Evolutionary conservation across 2,797 vertebrate species (phyloP).

Genomic region (Delichon dasypus): DNA sequence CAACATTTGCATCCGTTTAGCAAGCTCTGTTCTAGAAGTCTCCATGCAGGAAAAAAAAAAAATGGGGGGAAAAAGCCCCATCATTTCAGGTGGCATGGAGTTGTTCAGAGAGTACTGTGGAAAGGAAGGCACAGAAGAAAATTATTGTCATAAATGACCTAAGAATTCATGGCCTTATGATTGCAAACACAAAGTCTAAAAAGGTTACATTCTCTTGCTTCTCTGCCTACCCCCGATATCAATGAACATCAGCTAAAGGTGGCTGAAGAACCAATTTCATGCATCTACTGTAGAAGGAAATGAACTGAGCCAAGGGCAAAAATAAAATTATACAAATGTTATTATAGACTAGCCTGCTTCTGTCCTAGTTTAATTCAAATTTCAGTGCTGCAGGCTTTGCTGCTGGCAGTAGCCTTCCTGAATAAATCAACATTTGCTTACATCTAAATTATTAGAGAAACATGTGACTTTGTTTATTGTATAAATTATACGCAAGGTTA

Average conservation of each 20-base stretch:
- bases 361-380: constrained; percentile 99
- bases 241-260: constrained; percentile 95
- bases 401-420: constrained; percentile 93
- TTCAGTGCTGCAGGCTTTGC: constrained; percentile 89
- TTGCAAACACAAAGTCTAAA: constrained; percentile 75
- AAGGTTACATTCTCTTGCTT: constrained; percentile 88
- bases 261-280: constrained; percentile 99
- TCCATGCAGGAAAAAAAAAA: constrained; percentile 46
- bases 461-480: constrained; percentile 99
- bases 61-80: background rate
- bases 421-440: constrained; percentile 99
- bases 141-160: constrained; percentile 75
- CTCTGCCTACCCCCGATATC: constrained; percentile 85
- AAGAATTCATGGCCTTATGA: constrained; percentile 69
- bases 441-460: constrained; percentile 99
- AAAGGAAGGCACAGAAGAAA: constrained; percentile 58
- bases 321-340: constrained; percentile 99
- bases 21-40: constrained; percentile 66
- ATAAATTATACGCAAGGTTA: constrained; percentile 97
- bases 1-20: constrained; percentile 80
- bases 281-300: constrained; percentile 98
- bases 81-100: constrained; percentile 63
- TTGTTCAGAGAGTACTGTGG: constrained; percentile 35
- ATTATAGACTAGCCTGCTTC: constrained; percentile 99
- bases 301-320: constrained; percentile 99